phyloP scores from a whole-genome alignment of 2,888 invertebrate species.

The Agonopterix alstromeriana region DNA sequence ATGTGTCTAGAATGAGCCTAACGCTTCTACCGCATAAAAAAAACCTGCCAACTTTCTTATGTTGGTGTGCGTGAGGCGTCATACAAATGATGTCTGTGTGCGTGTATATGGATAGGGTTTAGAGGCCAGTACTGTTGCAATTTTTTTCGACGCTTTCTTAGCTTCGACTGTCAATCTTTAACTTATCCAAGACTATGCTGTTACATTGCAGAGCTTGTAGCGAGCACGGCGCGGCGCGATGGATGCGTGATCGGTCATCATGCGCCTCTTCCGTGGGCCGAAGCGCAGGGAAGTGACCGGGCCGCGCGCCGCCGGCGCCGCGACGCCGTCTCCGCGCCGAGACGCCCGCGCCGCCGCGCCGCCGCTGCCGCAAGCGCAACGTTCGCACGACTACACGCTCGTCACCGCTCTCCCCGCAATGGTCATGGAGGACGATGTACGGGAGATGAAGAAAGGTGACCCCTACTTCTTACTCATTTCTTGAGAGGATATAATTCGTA shows the following conservation, averaged over 20 bases:
- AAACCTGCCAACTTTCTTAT: no score
- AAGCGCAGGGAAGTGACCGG: conserved; percentile 80
- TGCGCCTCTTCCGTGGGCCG: conserved; percentile 80
- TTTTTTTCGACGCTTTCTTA: no score
- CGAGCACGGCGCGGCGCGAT: conserved; percentile 56
- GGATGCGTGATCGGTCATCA: conserved; percentile 74
- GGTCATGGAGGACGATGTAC: conserved; percentile 83
- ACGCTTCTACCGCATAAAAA: no score
- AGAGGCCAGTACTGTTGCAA: no score
- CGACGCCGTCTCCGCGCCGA: conserved; percentile 62
- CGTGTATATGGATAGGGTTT: no score
- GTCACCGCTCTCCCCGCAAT: conserved; percentile 87
- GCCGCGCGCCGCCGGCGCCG: conserved; percentile 65
- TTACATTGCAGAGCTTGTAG: conserved; percentile 30
- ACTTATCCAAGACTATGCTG: no score
- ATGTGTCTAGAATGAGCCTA: no score
- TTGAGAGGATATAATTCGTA: no score
- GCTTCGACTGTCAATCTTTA: no score
- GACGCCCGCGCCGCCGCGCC: conserved; percentile 37
- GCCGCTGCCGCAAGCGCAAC: conserved; percentile 50
- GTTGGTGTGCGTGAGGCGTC: no score
- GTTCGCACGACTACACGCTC: conserved; percentile 79
- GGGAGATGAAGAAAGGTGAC: conserved; percentile 77
- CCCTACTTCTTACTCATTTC: neutral
- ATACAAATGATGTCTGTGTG: no score